Base-by-base conservation (phyloP, 2,113 vertebrate genomes). In the Hemibagrus wyckioides region DNA sequence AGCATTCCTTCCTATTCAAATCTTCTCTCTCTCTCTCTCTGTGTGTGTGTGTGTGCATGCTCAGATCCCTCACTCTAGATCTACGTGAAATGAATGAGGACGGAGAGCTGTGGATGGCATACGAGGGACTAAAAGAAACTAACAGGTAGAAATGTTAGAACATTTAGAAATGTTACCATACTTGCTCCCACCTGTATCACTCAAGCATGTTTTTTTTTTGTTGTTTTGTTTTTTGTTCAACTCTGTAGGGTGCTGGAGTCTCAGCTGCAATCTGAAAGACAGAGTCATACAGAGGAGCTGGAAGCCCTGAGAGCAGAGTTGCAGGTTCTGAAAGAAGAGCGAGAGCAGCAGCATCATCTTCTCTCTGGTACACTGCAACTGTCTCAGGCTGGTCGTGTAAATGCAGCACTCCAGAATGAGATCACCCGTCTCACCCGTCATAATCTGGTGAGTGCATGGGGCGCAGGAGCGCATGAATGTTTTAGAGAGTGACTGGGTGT, bases 81-180 rank as follows among this genome's bases (percentile, higher is more conserved):
- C 95, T 91, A 92, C 96, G 95, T 89, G 93, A 96, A 87, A 93
- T 99, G 94, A 99, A 99, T 95, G 97, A 99, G 94, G 98, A 99
- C 82, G 97, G 97, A 95, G 98, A 99, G 90, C 95, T 99, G 91
- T 99, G 97, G 97, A 94, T 99, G 94, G 98, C 95, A 92, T 98
- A 99, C 93, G 97, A 98, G 95, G 97, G 98, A 92, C 94, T 99
- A 93, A 99, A 99, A 95, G 96, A 98, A 95, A 96, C 97, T 92
- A 99, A 98, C 94, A 98, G 97, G 98, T 99, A n/a, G n/a, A n/a
- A n/a, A n/a, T n/a, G 23, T 14, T 23, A 41, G 59, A 0, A 2
- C 67, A 2, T 19, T 19, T 88, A 52, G 28, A 81, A 28, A 14
- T 3, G 85, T 52, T 0, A 85, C 14, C 84, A 15, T 52, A 52